Evolutionary conservation across 2,888 invertebrate species (phyloP), one percentile per base, ranked within the genome.

Genomic region (Synergus itoensis): DNA sequence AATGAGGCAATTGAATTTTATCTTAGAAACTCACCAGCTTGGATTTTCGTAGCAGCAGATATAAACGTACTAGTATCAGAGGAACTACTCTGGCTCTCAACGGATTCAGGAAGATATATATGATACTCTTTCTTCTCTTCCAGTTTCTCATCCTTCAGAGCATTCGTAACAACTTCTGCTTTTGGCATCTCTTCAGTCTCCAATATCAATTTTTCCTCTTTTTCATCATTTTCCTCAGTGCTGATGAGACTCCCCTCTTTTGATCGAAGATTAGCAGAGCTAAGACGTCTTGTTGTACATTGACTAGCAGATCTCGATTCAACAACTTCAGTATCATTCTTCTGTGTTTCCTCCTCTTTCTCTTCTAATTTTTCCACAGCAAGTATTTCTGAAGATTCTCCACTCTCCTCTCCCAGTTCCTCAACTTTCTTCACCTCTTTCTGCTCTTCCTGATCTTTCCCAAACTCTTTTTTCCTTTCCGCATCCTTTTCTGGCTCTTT

Each of bases 41-140:
- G 90, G 80, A 89, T 89, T 82, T 87, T 88, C 3, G 87, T 87
- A 0, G 84, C 88, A 1, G 89, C 88, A 5, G 87, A 87, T 62
- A 85, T 83, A n/a, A 89, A 85, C 11, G 86, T 85, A 43, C 86
- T 87, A 36, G 84, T 84, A 36, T 84, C 87, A 5, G 81, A 85
- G 3, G 84, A 80, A 48, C 80, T 77, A 53, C 80, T 79, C 0
- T 84, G 84, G 16, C 80, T 81, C 45, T 79, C 78, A 63, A 75
- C 80, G 18, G 78, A 77, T 62, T 84, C 83, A 18, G 87, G 84
- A 18, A 85, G 84, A 43, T 85, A 86, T 28, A 88, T 81, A 62
- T 86, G 87, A 81, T 84, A 84, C 21, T 86, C 81, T 40, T 80
- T 83, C 40, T 80, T 83, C 11, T 80, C 79, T 9, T 79, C 78